Evolutionary conservation across 2,113 vertebrate genomes (phyloP), one percentile per base, ranked within the genome.

Genomic region (Otis tarda): DNA sequence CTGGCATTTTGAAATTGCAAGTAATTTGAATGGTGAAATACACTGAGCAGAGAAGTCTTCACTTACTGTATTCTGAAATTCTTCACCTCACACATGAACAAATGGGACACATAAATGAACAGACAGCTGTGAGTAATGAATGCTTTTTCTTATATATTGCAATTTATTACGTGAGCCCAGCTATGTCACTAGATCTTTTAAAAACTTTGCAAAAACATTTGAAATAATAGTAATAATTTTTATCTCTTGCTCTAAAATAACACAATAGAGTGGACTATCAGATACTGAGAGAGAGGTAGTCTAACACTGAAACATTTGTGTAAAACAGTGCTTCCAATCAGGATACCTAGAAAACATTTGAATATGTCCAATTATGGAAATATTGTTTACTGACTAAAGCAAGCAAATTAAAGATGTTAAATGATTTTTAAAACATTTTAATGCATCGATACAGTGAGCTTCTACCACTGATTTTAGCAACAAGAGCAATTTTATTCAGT

Each of bases 1-100:
- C 97, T 98, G 97, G 96, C 97, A 97, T 97, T 98, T 97, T 96
- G 94, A 98, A 98, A 98, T 97, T 97, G 97, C 96, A 97, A 97
- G 96, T 98, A 97, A 98, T 98, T 98, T 98, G 96, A 96, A 97
- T 97, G 94, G 97, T 95, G 96, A 97, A 97, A 97, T 96, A 98
- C 65, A 97, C 95, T 94, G 83, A 96, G 95, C 86, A 95, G 75
- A 91, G 90, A 98, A 98, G 93, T 91, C 94, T 96, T 93, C 90
- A 63, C 69, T 97, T 95, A 96, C 94, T 93, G 56, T 87, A 91
- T 90, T 93, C 94, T 97, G 91, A 95, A 96, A 91, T 95, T 95
- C 76, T 83, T 92, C 68, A 84, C 75, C 56, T 89, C 76, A 84
- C 71, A 94, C 83, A 90, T 69, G 95, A 98, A 97, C 93, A 98